phyloP scores from a whole-genome alignment of 2,113 vertebrate genomes.

The Donacobius atricapilla region DNA sequence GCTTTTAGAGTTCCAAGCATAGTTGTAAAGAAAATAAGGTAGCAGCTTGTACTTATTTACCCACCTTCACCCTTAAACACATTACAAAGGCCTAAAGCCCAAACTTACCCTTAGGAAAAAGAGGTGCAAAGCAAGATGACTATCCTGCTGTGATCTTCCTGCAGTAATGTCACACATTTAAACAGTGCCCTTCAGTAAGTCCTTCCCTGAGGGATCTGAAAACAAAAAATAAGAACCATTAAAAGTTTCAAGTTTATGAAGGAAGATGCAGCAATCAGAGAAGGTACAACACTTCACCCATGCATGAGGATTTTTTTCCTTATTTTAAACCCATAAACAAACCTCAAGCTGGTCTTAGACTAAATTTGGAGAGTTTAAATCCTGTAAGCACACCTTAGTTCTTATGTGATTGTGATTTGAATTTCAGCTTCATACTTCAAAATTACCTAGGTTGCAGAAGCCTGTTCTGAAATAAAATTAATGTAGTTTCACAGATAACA shows the following conservation, averaged over 20 bases:
- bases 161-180: conserved; percentile 58
- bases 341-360: background rate
- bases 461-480: background rate
- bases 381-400: background rate
- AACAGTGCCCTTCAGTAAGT: conserved; percentile 47
- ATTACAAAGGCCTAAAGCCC: background rate
- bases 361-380: background rate
- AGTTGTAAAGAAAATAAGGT: background rate
- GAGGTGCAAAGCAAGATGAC: conserved; percentile 30
- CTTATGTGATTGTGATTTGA: background rate
- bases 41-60: background rate
- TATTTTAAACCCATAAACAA: background rate
- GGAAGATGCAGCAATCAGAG: background rate
- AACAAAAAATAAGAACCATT: background rate
- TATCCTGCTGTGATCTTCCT: conserved; percentile 37
- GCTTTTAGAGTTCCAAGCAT: background rate
- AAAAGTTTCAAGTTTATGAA: background rate
- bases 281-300: background rate
- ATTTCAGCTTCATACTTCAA: background rate
- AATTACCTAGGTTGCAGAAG: background rate
- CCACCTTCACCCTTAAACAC: background rate
- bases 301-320: background rate
- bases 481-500: background rate
- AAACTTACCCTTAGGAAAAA: conserved; percentile 43
- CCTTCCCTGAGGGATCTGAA: conserved; percentile 60